Evolutionary conservation across 2,888 invertebrate species (phyloP).

Genomic region (Idaea straminata): DNA sequence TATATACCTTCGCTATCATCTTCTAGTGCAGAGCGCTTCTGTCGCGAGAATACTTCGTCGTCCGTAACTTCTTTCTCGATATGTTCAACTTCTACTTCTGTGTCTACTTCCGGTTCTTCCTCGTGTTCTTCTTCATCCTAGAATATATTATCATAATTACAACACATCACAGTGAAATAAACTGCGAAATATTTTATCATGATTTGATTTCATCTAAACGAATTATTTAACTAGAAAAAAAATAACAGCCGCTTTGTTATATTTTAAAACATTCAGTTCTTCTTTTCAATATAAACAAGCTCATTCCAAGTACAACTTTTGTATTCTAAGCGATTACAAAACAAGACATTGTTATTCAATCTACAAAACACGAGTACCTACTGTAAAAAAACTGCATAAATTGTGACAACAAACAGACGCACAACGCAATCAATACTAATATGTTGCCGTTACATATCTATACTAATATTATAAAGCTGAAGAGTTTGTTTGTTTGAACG

Average conservation of each 20-base stretch:
- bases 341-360: slow-evolving; percentile 20
- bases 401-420: slow-evolving; percentile 13
- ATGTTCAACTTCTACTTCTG: slow-evolving; percentile 66
- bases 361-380: slow-evolving; percentile 18
- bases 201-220: neutral
- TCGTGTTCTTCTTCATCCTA: slow-evolving; percentile 55
- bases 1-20: slow-evolving; percentile 32
- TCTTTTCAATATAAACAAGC: neutral
- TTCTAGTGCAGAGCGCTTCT: slow-evolving; percentile 43
- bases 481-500: too few species aligned
- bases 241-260: neutral
- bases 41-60: slow-evolving; percentile 48
- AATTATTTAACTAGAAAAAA: neutral
- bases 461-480: too few species aligned
- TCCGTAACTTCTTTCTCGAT: slow-evolving; percentile 62
- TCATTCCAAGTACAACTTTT: neutral
- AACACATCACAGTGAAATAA: neutral
- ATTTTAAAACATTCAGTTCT: neutral
- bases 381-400: slow-evolving; percentile 16
- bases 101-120: slow-evolving; percentile 50
- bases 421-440: neutral
- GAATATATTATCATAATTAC: slow-evolving; percentile 7
- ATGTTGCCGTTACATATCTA: neutral
- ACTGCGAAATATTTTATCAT: neutral
- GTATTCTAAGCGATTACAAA: neutral